Conservation (phyloP, 2,113 vertebrate species). For the Odontophorus gujanensis region DNA sequence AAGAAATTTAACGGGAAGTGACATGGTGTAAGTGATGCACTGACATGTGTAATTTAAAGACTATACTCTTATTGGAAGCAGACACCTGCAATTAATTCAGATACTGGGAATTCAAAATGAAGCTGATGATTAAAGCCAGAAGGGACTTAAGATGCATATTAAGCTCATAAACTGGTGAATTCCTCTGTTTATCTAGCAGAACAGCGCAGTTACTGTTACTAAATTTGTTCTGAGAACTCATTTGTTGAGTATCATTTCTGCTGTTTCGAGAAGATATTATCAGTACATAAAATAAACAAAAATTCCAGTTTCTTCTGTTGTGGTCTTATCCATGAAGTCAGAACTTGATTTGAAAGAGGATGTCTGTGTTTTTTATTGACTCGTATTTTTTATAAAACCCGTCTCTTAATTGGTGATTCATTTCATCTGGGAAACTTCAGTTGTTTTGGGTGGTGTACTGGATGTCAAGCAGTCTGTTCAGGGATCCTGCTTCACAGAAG, state of each 20-base stretch:
- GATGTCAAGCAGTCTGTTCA: background rate
- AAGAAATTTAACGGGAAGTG: slow-evolving; percentile 68
- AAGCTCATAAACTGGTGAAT: slow-evolving; percentile 16
- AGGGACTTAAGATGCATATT: slow-evolving; percentile 41
- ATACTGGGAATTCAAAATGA: slow-evolving; percentile 64
- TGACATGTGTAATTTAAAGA: slow-evolving; percentile 74
- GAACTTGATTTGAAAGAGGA: background rate
- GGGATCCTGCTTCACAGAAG: background rate
- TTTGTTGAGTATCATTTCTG: background rate
- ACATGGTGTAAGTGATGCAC: slow-evolving; percentile 59
- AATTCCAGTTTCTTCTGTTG: background rate
- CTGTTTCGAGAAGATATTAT: background rate
- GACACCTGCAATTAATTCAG: slow-evolving; percentile 76
- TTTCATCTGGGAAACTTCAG: background rate
- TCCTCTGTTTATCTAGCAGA: slow-evolving; percentile 9
- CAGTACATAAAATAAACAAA: background rate
- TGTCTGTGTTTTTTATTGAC: background rate
- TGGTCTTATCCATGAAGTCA: background rate
- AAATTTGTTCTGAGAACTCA: background rate
- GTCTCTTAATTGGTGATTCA: background rate
- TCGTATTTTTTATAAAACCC: background rate
- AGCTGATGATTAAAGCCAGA: slow-evolving; percentile 69
- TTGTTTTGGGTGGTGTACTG: background rate
- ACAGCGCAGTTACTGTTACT: background rate
- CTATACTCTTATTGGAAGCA: slow-evolving; percentile 60